These are phyloP conservation scores for Scaptomyza reducta DNA, from an alignment of 2,888 invertebrate genomes.

Conservation along the genomic window DNA sequence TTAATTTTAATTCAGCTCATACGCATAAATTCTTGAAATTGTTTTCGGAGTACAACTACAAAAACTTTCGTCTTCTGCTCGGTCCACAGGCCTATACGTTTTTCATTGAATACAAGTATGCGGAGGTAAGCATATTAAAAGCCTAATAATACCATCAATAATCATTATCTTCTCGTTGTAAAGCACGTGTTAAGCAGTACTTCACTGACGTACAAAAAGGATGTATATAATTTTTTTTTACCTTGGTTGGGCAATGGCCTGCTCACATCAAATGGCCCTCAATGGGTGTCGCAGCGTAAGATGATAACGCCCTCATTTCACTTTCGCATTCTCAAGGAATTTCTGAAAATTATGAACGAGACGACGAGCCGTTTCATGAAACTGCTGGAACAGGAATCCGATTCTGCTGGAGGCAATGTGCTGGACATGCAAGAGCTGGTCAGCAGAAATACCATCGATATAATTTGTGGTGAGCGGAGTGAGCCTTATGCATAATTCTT, in stretches of 20 bases:
- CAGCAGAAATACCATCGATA: conserved; percentile 84
- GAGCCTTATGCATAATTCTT: neutral
- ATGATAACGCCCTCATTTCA: conserved; percentile 85
- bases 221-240: conserved; percentile 80
- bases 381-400: conserved; percentile 48
- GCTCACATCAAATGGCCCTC: conserved; percentile 82
- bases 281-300: conserved; percentile 85
- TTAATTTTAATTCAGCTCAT: conserved; percentile 34
- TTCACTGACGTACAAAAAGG: conserved; percentile 84
- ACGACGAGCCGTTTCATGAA: conserved; percentile 85
- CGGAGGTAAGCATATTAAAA: conserved; percentile 49
- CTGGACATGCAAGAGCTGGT: conserved; percentile 85
- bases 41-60: conserved; percentile 37
- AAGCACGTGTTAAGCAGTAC: conserved; percentile 79
- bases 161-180: neutral
- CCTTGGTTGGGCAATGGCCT: conserved; percentile 85
- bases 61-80: conserved; percentile 46
- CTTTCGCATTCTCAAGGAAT: conserved; percentile 67
- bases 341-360: conserved; percentile 82
- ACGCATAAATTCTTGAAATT: conserved; percentile 30
- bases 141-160: neutral
- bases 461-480: conserved; percentile 74
- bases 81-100: conserved; percentile 54
- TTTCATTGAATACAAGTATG: conserved; percentile 43
- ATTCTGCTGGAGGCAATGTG: conserved; percentile 46